Percentiles rank a stretch among this genome's conserved stretches.
Conservation (phyloP, 23 tunicate species). For the Corella eumyota region DNA sequence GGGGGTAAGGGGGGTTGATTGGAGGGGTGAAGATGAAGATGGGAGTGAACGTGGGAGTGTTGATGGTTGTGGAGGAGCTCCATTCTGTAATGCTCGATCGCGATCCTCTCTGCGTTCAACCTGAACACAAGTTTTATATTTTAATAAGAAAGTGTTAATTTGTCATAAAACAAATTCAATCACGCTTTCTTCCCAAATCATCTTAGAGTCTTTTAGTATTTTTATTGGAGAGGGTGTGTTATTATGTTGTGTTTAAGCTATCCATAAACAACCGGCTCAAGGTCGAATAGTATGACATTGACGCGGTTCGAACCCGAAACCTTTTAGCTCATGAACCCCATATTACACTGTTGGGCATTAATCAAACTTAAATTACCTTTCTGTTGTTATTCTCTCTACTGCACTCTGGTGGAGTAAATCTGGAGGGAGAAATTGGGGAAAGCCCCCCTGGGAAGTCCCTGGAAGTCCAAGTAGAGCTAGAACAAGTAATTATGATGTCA, state of each 20-base stretch:
- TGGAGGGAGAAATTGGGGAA: conserved; percentile 11
- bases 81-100: conserved; percentile 54
- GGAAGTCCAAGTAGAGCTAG: neutral
- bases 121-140: conserved; percentile 1
- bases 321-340: too few relatives aligned
- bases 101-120: conserved; percentile 31
- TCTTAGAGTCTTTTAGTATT: too few relatives aligned
- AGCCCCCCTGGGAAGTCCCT: conserved; percentile 26
- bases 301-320: too few relatives aligned
- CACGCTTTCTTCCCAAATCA: too few relatives aligned
- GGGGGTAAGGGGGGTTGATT: conserved; percentile 23
- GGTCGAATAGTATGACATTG: too few relatives aligned
- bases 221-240: too few relatives aligned
- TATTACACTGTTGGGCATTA: too few relatives aligned
- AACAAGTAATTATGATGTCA: neutral
- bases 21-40: conserved; percentile 67
- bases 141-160: too few relatives aligned
- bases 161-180: too few relatives aligned
- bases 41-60: conserved; percentile 84
- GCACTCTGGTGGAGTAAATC: conserved; percentile 25
- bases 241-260: too few relatives aligned
- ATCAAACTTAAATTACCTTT: conserved; percentile 8
- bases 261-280: too few relatives aligned
- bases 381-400: conserved; percentile 19
- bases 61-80: conserved; percentile 80